phyloP scores from a whole-genome alignment of 1,140 invertebrate species.

The Eulimnadia texana region DNA sequence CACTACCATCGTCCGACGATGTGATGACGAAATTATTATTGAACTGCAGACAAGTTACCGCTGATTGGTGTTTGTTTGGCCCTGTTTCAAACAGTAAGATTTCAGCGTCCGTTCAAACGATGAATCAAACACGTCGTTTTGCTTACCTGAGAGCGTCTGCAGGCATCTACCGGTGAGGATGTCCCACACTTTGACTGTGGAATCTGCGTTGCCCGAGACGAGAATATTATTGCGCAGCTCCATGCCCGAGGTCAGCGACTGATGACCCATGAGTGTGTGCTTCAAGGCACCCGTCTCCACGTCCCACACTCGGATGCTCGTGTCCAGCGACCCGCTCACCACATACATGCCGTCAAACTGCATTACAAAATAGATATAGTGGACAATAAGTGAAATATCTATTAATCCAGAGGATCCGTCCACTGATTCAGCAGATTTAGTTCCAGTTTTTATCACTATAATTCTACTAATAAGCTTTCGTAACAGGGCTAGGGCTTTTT shows the following conservation, averaged over 20 bases:
- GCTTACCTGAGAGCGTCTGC: slow-evolving; percentile 90
- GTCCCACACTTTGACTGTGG: slow-evolving; percentile 98
- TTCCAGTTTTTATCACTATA: too few species aligned
- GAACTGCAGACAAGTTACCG: slow-evolving; percentile 95
- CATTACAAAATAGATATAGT: too few species aligned
- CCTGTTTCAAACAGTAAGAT: slow-evolving; percentile 48
- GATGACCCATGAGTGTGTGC: slow-evolving; percentile 95
- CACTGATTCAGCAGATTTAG: too few species aligned
- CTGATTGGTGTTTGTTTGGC: slow-evolving; percentile 90
- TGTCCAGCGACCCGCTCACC: slow-evolving; percentile 95
- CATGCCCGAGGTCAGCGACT: slow-evolving; percentile 95
- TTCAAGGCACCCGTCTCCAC: slow-evolving; percentile 78
- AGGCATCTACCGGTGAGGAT: slow-evolving; percentile 92
- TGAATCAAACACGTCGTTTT: too few species aligned
- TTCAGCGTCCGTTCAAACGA: too few species aligned
- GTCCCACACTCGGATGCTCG: slow-evolving; percentile 96
- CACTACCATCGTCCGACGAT: slow-evolving; percentile 97
- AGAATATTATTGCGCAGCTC: slow-evolving; percentile 90
- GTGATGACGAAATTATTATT: slow-evolving; percentile 96
- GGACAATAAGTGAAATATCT: too few species aligned
- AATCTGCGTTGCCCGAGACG: slow-evolving; percentile 96
- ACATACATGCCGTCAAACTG: slow-evolving; percentile 95
- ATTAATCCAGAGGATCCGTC: too few species aligned
- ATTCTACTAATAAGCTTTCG: too few species aligned
- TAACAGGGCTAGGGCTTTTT: too few species aligned